Percentiles rank a stretch among this genome's conserved stretches.
phyloP scores from a whole-genome alignment of 1,140 invertebrate species.

The Sesamia nonagrioides region DNA sequence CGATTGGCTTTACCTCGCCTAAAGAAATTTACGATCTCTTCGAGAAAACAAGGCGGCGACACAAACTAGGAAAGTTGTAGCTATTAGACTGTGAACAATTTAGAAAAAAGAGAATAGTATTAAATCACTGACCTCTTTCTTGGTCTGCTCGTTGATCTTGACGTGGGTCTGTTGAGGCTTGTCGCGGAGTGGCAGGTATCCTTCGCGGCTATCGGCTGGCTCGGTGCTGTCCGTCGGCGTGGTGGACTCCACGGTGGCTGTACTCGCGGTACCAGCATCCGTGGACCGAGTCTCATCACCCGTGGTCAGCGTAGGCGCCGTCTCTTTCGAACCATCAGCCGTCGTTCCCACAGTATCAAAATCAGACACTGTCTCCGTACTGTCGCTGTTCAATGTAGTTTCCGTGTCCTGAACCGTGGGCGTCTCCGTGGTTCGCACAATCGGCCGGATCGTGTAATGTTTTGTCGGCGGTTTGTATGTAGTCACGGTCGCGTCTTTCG shows the following conservation, averaged over 20 bases:
- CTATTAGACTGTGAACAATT: constrained; percentile 80
- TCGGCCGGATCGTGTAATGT: constrained; percentile 83
- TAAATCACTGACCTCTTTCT: constrained; percentile 87
- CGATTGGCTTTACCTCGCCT: constrained; percentile 45
- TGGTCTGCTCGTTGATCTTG: constrained; percentile 85
- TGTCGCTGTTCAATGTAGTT: constrained; percentile 75
- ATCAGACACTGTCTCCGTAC: constrained; percentile 76
- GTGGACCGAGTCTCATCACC: constrained; percentile 72
- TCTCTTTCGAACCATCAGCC: constrained; percentile 69
- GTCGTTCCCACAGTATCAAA: constrained; percentile 75
- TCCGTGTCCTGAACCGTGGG: constrained; percentile 77
- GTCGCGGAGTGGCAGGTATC: constrained; percentile 83
- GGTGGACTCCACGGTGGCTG: constrained; percentile 71
- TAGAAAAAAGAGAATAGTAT: constrained; percentile 68
- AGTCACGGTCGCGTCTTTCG: constrained; percentile 69
- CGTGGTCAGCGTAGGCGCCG: constrained; percentile 71
- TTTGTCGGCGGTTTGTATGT: constrained; percentile 80
- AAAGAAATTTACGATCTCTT: constrained; percentile 59
- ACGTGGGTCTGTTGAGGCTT: constrained; percentile 84
- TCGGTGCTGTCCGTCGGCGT: constrained; percentile 78
- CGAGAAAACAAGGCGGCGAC: constrained; percentile 62
- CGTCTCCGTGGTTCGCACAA: constrained; percentile 76
- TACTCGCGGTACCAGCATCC: constrained; percentile 71
- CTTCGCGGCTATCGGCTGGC: constrained; percentile 83
- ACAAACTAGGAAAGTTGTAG: constrained; percentile 70